Conservation (phyloP, 2,888 invertebrate species). For the Mamestra brassicae region DNA sequence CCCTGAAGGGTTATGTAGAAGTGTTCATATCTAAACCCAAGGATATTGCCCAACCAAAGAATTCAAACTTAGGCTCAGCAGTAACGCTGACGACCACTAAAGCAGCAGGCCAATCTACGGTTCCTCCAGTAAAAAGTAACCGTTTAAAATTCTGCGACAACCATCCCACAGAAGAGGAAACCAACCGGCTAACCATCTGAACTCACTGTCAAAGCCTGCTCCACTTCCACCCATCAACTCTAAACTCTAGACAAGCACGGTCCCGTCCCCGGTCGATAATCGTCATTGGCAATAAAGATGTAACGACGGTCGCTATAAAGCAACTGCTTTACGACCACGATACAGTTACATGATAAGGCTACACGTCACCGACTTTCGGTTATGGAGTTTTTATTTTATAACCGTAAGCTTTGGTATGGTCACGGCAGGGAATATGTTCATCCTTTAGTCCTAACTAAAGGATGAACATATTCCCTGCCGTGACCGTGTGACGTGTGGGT, state of each 20-base stretch:
- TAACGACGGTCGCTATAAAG: slow-evolving; percentile 57
- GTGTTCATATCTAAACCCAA: too few species aligned
- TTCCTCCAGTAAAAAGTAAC: too few species aligned
- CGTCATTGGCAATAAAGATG: slow-evolving; percentile 61
- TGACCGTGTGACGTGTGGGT: slow-evolving; percentile 15
- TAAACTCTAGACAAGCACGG: slow-evolving; percentile 7
- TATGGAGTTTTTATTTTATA: slow-evolving; percentile 40
- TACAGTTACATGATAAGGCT: slow-evolving; percentile 54
- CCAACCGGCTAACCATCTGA: neutral
- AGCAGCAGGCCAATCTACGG: too few species aligned
- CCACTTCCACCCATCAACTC: neutral
- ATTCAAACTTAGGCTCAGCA: too few species aligned
- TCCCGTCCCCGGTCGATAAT: slow-evolving; percentile 47
- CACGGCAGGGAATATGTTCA: slow-evolving; percentile 33
- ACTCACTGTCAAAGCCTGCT: neutral
- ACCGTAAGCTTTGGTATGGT: slow-evolving; percentile 17
- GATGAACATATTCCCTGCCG: too few species aligned
- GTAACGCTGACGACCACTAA: too few species aligned
- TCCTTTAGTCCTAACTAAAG: too few species aligned
- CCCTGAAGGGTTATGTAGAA: neutral
- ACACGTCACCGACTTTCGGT: slow-evolving; percentile 45
- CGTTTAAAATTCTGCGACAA: neutral
- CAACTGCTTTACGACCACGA: slow-evolving; percentile 59
- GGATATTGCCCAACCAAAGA: too few species aligned
- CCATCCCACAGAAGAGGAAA: neutral